phyloP scores from a whole-genome alignment of 53 echinoderm and acorn worm species.

The Henricia sp. region DNA sequence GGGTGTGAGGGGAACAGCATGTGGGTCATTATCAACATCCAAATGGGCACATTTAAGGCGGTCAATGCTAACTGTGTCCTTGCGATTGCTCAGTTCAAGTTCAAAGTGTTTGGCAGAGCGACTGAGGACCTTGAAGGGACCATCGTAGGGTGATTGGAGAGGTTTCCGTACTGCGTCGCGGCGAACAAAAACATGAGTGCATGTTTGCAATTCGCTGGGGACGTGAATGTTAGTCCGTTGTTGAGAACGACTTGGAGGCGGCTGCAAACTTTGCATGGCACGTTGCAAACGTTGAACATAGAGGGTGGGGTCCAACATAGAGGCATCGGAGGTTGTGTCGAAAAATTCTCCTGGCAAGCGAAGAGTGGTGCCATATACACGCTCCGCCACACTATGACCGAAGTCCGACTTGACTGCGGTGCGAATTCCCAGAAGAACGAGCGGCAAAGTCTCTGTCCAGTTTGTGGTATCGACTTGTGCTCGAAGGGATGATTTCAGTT shows the following conservation, averaged over 20 bases:
- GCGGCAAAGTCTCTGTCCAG: neutral
- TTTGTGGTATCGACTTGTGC: neutral
- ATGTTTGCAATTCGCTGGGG: neutral
- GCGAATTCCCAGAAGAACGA: neutral
- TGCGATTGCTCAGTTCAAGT: neutral
- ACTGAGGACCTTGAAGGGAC: constrained; percentile 1
- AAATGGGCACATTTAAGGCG: constrained; percentile 8
- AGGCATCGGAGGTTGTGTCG: neutral
- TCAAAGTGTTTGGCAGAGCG: neutral
- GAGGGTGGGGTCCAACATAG: neutral
- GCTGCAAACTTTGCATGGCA: neutral
- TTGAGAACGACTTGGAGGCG: neutral
- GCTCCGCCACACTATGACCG: constrained; percentile 8
- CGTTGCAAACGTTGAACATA: constrained; percentile 11
- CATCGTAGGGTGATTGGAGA: constrained; percentile 14
- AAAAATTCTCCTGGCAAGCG: neutral
- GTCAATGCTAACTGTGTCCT: neutral
- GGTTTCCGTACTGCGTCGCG: constrained; percentile 14
- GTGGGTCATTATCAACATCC: neutral
- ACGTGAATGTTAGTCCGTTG: neutral
- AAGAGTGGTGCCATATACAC: constrained; percentile 19
- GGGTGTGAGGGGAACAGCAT: too few relatives aligned
- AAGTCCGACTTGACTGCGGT: constrained; percentile 13
- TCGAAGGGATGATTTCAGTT: neutral
- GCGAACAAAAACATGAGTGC: constrained; percentile 4